These are phyloP conservation scores for Sterrhoptilus dennistouni DNA, from an alignment of 2,113 vertebrate species.

Conservation along the genomic window DNA sequence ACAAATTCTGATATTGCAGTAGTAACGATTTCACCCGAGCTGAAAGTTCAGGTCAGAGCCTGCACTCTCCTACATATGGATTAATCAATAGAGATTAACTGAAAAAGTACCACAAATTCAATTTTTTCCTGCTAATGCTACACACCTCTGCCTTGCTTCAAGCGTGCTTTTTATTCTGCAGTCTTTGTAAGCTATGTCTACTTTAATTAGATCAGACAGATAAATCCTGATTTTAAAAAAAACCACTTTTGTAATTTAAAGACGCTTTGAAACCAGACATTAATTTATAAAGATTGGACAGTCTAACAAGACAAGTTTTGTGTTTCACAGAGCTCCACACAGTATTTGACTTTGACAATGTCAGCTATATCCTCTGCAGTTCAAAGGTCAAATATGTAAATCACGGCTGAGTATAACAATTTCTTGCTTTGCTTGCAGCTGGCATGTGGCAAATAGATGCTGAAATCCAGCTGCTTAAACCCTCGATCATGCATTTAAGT, in stretches of 20 bases:
- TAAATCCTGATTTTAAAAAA: background rate
- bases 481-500: background rate
- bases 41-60: background rate
- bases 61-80: background rate
- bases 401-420: background rate
- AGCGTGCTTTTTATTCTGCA: background rate
- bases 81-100: background rate
- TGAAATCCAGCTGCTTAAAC: constrained; percentile 41
- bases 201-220: constrained; percentile 15
- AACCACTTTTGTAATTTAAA: background rate
- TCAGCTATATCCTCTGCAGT: background rate
- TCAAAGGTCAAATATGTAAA: constrained; percentile 26
- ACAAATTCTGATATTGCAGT: background rate
- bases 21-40: background rate
- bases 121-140: background rate
- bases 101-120: background rate
- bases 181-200: background rate
- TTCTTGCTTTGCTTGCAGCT: background rate
- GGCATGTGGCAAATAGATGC: background rate
- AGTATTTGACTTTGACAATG: background rate
- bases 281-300: background rate
- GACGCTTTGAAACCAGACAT: background rate
- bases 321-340: background rate
- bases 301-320: background rate
- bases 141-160: background rate